Percentiles rank a stretch among this genome's conserved stretches.
phyloP scores from a whole-genome alignment of 2,113 vertebrate species.

The Dascyllus trimaculatus region DNA sequence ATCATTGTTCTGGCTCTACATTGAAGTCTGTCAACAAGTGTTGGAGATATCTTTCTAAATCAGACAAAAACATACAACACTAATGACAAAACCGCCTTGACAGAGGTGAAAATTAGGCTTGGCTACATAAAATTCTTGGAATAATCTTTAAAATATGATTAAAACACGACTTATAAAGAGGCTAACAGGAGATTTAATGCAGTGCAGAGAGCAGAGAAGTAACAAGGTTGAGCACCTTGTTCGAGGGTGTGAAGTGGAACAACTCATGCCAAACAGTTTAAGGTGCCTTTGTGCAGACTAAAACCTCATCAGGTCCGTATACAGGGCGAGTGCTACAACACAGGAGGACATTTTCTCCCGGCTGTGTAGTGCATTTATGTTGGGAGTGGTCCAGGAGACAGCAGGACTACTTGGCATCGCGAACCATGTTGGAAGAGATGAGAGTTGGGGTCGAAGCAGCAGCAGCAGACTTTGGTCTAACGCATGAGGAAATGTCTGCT shows the following conservation, averaged over 20 bases:
- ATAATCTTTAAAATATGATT: not conserved
- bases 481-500: slow-evolving; percentile 81
- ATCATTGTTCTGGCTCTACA: too few relatives aligned
- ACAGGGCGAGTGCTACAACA: slow-evolving; percentile 53
- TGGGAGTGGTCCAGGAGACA: slow-evolving; percentile 80
- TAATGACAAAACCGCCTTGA: not conserved
- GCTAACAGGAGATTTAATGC: not conserved
- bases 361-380: slow-evolving; percentile 76
- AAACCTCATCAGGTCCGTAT: slow-evolving; percentile 44
- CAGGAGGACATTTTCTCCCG: slow-evolving; percentile 68
- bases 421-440: slow-evolving; percentile 64
- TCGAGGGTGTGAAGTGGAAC: slow-evolving; percentile 42
- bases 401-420: slow-evolving; percentile 73
- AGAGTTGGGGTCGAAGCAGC: slow-evolving; percentile 69
- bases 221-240: slow-evolving; percentile 3
- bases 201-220: not conserved
- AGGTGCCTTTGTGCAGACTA: slow-evolving; percentile 58
- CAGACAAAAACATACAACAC: not conserved
- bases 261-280: slow-evolving; percentile 57
- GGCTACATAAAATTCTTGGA: not conserved
- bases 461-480: slow-evolving; percentile 63
- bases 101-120: not conserved
- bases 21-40: not conserved
- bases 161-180: not conserved
- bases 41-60: not conserved